Evolutionary conservation across 2,888 invertebrate species (phyloP), one percentile per base, ranked within the genome.

Genomic region (Pollenia labialis): DNA sequence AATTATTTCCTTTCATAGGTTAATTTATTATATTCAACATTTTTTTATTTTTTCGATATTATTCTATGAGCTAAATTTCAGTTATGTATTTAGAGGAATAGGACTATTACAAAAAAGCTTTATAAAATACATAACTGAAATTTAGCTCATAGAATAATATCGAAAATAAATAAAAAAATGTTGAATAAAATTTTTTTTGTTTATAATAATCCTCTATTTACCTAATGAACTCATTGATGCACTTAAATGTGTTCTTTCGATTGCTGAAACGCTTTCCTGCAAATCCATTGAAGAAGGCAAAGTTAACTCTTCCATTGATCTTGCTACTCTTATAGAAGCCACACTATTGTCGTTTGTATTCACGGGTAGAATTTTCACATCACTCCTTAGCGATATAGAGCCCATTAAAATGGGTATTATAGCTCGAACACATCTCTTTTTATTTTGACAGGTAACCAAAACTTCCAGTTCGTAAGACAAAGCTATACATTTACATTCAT

Each of bases 381-480:
- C 23, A 80, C 74, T 50, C 32, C 72, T 62, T 16, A 88, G 23
- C 1, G 88, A 82, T 58, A 75, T 87, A 58, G 90, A 90, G 14
- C 89, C 89, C 40, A 92, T 90, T 23, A 88, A 64, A 2, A 92
- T 87, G 1, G 92, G 92, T 14, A 92, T 48, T 11, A 66, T 68
- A 0, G 89, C 90, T 1, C 68, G 16, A 0, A 92, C 89, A 0
- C 62, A 87, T 7, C 91, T 90, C 7, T 89, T 89, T 4, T 79
- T 81, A 1, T 89, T 88, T 11, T 56, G 79, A 0, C 90, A 89
- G 16, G 81, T 88, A 4, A 91, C 87, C 7, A 83, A 18, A 7
- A 91, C 91, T 66, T 92, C 91, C 18, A 92, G 85, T 88, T 92
- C 92, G 69, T 92, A 92, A 40, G 85, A 87, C 0, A 92, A 72